Evolutionary conservation across 2,888 invertebrate genomes (phyloP).

Genomic region (Griposia aprilina): DNA sequence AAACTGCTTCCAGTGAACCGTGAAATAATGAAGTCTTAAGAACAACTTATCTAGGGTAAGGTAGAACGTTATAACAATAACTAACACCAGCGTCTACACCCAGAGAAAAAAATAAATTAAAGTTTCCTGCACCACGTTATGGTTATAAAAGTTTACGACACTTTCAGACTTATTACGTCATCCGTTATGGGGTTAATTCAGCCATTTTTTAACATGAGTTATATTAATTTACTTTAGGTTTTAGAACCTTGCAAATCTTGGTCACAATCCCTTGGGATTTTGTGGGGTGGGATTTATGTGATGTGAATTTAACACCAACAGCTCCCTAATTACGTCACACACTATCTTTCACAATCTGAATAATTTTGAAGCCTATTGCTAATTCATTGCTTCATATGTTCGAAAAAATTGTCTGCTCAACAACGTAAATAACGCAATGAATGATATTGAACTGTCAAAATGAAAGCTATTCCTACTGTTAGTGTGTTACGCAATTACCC

Average conservation of each 20-base stretch:
- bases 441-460: no score
- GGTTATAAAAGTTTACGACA: conserved; percentile 43
- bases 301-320: conserved; percentile 24
- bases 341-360: no score
- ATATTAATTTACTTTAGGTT: conserved; percentile 31
- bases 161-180: conserved; percentile 33
- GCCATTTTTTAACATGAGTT: conserved; percentile 4
- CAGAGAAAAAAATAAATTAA: conserved; percentile 56
- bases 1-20: neutral
- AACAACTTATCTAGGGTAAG: conserved; percentile 33
- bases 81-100: conserved; percentile 7
- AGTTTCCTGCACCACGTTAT: conserved; percentile 36
- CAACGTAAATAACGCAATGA: no score
- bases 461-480: no score
- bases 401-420: no score
- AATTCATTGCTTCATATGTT: no score
- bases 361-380: no score
- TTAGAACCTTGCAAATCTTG: conserved; percentile 28
- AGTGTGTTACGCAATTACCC: no score
- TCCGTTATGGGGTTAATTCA: conserved; percentile 8
- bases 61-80: conserved; percentile 5
- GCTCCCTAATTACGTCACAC: no score
- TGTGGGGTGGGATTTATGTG: conserved; percentile 18
- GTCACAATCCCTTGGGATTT: neutral
- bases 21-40: conserved; percentile 16